Percentiles rank a stretch among this genome's conserved stretches.
phyloP scores from a whole-genome alignment of 2,888 invertebrate species.

The Drosophila nigricruria region DNA sequence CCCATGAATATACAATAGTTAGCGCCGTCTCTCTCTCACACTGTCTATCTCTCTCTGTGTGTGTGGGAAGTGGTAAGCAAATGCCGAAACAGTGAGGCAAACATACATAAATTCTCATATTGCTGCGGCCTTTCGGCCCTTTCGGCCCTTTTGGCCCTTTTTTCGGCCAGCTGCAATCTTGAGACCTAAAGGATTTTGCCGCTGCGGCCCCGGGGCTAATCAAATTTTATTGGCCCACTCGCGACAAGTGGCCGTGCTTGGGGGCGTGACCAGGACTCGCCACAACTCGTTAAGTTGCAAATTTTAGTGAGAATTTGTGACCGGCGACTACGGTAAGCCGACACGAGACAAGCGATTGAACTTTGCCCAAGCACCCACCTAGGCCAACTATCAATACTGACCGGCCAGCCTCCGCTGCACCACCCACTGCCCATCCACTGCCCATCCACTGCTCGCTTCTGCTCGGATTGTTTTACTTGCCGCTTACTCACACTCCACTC shows the following conservation, averaged over 20 bases:
- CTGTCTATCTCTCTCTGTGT: background rate
- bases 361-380: constrained; percentile 45
- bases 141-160: constrained; percentile 8
- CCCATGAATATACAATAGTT: constrained; percentile 74
- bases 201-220: constrained; percentile 52
- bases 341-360: constrained; percentile 58
- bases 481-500: constrained; percentile 61
- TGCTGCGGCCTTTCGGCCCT: constrained; percentile 35
- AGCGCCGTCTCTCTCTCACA: constrained; percentile 9
- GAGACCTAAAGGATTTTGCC: constrained; percentile 46
- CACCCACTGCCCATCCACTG: background rate
- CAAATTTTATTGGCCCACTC: constrained; percentile 71
- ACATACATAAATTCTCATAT: constrained; percentile 61
- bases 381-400: constrained; percentile 29
- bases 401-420: background rate
- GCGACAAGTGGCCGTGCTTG: constrained; percentile 39
- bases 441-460: background rate
- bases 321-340: constrained; percentile 41
- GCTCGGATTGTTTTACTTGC: constrained; percentile 54
- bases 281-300: constrained; percentile 20
- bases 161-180: constrained; percentile 29
- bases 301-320: constrained; percentile 27
- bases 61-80: constrained; percentile 15
- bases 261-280: constrained; percentile 15
- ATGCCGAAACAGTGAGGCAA: constrained; percentile 43